Evolutionary conservation across 2,113 vertebrate genomes (phyloP).

Genomic region (Todiramphus chloris): DNA sequence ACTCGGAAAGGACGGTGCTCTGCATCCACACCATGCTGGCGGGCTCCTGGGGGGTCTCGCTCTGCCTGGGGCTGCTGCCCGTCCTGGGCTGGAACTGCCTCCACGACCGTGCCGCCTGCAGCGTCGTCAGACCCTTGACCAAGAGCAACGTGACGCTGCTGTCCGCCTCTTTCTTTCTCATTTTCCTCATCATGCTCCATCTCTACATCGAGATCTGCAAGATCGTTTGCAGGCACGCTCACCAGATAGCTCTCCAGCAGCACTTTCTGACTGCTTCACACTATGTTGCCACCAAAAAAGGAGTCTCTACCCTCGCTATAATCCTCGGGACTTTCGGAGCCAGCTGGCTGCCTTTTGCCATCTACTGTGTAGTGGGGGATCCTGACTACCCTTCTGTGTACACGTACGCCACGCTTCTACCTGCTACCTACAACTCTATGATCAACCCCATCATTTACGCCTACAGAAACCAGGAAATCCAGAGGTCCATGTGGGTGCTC

Average conservation of each 20-base stretch:
- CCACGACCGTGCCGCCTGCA: constrained; percentile 82
- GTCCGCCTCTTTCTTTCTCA: constrained; percentile 87
- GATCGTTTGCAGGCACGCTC: constrained; percentile 94
- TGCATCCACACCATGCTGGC: constrained; percentile 91
- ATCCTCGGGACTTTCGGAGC: constrained; percentile 95
- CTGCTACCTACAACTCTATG: constrained; percentile 98
- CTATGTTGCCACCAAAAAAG: constrained; percentile 93
- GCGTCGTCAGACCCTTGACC: constrained; percentile 91
- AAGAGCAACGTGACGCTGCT: constrained; percentile 89
- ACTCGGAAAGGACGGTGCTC: constrained; percentile 91
- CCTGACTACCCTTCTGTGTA: constrained; percentile 89
- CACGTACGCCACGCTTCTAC: constrained; percentile 93
- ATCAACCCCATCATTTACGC: constrained; percentile 99
- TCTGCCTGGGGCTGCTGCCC: constrained; percentile 89
- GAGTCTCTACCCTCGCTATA: constrained; percentile 92
- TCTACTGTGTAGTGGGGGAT: constrained; percentile 94
- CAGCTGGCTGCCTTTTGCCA: constrained; percentile 97
- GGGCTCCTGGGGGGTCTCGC: constrained; percentile 89
- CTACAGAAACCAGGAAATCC: constrained; percentile 95
- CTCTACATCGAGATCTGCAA: constrained; percentile 97
- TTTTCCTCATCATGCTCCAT: constrained; percentile 92
- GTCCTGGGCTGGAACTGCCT: constrained; percentile 98
- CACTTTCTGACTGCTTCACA: constrained; percentile 94
- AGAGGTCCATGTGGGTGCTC: constrained; percentile 91
- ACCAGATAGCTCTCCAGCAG: constrained; percentile 98